Evolutionary conservation across 1,140 invertebrate genomes (phyloP), one percentile per base, ranked within the genome.

Genomic region (Apis florea): DNA sequence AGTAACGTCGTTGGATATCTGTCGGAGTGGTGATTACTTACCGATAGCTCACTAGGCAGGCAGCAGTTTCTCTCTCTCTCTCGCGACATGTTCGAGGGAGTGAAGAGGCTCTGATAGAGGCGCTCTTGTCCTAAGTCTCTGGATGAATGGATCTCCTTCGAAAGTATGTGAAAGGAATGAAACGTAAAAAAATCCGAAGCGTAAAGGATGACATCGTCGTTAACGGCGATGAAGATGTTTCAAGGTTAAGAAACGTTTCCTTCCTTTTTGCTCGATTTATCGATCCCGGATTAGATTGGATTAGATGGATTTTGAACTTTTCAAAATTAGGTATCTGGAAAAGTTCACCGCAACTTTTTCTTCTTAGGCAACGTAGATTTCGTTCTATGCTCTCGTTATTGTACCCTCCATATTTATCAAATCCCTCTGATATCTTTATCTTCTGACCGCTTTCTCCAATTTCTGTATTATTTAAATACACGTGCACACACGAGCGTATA

Each of bases 1-100:
- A 79, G 68, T 40, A 58, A 72, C 68, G 40, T 63, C 69, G 40
- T 72, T 63, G 58, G 49, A 12, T 53, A 21, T 72, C 68, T 24
- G 49, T 21, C n/a, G 4, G 13, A 15, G n/a, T 17, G 31, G 61
- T 64, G 77, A 72, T 72, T 68, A 70, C 66, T 53, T 71, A 53
- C 10, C 54, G 24, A 71, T 61, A 70, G 56, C 49, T 47, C 31
- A 40, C 31, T 40, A 5, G 31, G 31, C 0, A 40, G 31, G 31
- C 31, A 40, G 6, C 31, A 21, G 67, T 6, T 63, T 70, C 53
- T 54, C 26, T 47, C 12, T 70, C 53, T 54, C 26, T 47, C 12
- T 68, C 17, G 24, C 54, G 68, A 63, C 68, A 40, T 51, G 56
- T 61, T 24, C 19, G 15, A n/a, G 31, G 53, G 13, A 21, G 21